Evolutionary conservation across 1,140 invertebrate species (phyloP), one percentile per base, ranked within the genome.

Genomic region (Cheumatopsyche charites): DNA sequence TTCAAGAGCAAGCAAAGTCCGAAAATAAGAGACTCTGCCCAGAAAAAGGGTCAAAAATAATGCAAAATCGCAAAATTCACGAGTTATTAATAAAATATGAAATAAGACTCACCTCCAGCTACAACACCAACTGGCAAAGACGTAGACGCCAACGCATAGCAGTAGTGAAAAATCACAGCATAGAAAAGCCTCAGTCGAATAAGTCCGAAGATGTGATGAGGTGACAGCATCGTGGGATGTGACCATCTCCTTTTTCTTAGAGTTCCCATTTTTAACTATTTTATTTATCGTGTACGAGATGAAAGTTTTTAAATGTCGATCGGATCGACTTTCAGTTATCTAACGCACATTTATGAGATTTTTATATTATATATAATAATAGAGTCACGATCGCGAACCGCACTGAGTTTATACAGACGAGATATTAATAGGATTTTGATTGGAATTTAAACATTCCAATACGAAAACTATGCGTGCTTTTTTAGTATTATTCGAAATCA

Each of bases 111-210:
- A 63, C 63, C 63, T 47, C 42, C 66, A 75, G 66, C 70, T 75
- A 26, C 73, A 42, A 65, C 52, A 7, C 65, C 62, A 29, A 49
- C 36, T 17, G 74, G 74, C 13, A 75, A 11, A 2, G 74, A 75
- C 0, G 74, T 75, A 6, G 74, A 75, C 5, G 74, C 74, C 36
- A 75, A 58, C 11, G 72, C 74, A 26, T 61, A 75, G 62, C 69
- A 75, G 29, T 72, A 75, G 25, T 75, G 74, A 43, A 75, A 68
- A 21, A 73, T 63, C n/a, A 75, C 65, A 0, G 63, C 71, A 15
- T 72, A 75, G 71, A 75, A 67, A 41, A 75, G 63, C 29, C 65
- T 67, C 62, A 72, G 45, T 45, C 71, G 70, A 19, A 70, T 67
- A 13, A 75, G 61, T n/a, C 73, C 73, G 15, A 75, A 75, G 58